Conservation (phyloP, 2,113 vertebrate species). For the Perca schrenkii region DNA sequence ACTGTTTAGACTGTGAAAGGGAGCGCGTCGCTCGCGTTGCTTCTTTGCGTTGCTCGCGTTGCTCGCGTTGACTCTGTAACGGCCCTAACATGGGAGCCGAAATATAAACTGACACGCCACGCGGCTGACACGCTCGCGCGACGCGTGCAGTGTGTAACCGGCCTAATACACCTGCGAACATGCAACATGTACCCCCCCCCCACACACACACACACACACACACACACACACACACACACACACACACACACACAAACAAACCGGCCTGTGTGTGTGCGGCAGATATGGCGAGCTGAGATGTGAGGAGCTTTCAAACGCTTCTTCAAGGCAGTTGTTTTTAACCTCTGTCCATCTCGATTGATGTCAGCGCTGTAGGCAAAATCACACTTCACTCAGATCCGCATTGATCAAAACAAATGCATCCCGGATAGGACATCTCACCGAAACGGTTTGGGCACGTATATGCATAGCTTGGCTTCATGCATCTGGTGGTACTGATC, state of each 20-base stretch:
- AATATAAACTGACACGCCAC: no score
- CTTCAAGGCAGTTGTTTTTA: constrained; percentile 66
- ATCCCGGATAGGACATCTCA: constrained; percentile 43
- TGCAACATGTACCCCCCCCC: not conserved
- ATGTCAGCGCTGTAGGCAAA: constrained; percentile 71
- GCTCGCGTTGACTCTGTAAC: no score
- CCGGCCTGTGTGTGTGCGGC: constrained; percentile 6
- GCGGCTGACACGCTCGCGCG: no score
- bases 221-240: constrained; percentile 9
- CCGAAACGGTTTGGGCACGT: constrained; percentile 32
- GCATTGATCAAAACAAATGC: constrained; percentile 74
- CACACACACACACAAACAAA: constrained; percentile 23
- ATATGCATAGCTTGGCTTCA: not conserved
- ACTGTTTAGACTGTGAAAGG: no score
- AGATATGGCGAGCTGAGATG: constrained; percentile 49
- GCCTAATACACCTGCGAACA: constrained; percentile 10
- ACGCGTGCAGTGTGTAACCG: no score
- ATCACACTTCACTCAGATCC: constrained; percentile 65
- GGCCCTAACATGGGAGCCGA: no score
- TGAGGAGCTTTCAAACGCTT: constrained; percentile 67
- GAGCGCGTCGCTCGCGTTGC: no score
- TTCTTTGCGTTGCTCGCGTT: no score
- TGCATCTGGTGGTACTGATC: constrained; percentile 28
- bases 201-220: not conserved
- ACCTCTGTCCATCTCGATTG: constrained; percentile 66